Evolutionary conservation across 2,113 vertebrate species (phyloP).

Genomic region (Tenrec ecaudatus): DNA sequence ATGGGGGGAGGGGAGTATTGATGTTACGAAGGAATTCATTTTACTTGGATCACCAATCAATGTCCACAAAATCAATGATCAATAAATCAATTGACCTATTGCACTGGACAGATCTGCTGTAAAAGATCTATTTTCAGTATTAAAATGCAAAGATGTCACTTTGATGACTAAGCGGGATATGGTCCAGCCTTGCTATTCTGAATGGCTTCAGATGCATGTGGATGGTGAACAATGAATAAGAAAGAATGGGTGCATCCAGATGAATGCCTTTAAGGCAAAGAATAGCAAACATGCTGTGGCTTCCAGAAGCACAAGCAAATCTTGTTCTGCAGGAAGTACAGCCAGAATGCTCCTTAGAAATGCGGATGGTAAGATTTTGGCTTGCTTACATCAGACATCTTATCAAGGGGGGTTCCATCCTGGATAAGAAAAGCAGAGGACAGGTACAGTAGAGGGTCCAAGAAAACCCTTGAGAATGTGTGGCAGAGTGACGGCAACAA

Average conservation of each 20-base stretch:
- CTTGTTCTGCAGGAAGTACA: background rate
- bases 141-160: background rate
- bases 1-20: background rate
- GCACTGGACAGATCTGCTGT: too few relatives aligned
- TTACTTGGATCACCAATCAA: background rate
- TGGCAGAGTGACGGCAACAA: background rate
- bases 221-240: background rate
- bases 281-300: background rate
- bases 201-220: background rate
- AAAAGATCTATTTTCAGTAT: background rate
- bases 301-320: background rate
- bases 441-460: too few relatives aligned
- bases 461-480: too few relatives aligned
- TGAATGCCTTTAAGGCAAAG: background rate
- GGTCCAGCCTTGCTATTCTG: background rate
- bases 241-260: background rate
- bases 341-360: too few relatives aligned
- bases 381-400: too few relatives aligned
- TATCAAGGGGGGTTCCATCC: too few relatives aligned
- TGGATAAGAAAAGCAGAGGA: too few relatives aligned
- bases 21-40: background rate
- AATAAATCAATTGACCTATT: background rate
- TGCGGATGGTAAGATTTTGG: too few relatives aligned
- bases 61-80: background rate
- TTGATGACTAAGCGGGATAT: background rate